Evolutionary conservation across 2,888 invertebrate species (phyloP).

Genomic region (Drosophila neonasuta): DNA sequence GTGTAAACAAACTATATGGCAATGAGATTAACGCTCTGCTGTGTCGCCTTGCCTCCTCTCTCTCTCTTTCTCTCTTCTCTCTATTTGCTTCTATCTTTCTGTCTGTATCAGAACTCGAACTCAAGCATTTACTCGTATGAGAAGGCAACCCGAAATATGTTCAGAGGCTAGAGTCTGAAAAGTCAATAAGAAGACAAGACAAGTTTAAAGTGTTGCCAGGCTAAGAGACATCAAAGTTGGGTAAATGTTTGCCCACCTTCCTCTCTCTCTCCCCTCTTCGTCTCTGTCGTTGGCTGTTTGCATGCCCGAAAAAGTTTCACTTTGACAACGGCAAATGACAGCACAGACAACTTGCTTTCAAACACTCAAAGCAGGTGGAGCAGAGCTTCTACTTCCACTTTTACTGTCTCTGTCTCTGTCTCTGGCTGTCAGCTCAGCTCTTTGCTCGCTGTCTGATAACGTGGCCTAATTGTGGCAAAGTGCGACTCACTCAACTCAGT

Average conservation of each 20-base stretch:
- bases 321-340: slow-evolving; percentile 39
- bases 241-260: slow-evolving; percentile 19
- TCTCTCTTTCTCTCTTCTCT: background rate
- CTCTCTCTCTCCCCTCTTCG: background rate
- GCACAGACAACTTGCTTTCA: slow-evolving; percentile 30
- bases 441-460: slow-evolving; percentile 5
- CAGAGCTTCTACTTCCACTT: no score
- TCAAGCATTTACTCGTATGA: slow-evolving; percentile 14
- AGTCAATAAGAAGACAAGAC: slow-evolving; percentile 48
- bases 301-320: slow-evolving; percentile 29
- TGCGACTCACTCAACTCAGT: slow-evolving; percentile 2
- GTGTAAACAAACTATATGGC: slow-evolving; percentile 57
- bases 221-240: background rate
- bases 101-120: slow-evolving; percentile 2
- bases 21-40: slow-evolving; percentile 56
- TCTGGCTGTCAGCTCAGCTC: background rate
- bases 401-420: no score
- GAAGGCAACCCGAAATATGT: slow-evolving; percentile 31
- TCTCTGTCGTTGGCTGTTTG: background rate
- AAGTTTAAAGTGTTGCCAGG: slow-evolving; percentile 46
- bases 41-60: background rate
- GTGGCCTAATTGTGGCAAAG: slow-evolving; percentile 17
- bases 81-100: background rate
- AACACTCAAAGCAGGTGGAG: slow-evolving; percentile 5
- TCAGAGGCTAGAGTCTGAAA: slow-evolving; percentile 36